Evolutionary conservation across 2,888 invertebrate species (phyloP).

Genomic region (Oscheius sp.): DNA sequence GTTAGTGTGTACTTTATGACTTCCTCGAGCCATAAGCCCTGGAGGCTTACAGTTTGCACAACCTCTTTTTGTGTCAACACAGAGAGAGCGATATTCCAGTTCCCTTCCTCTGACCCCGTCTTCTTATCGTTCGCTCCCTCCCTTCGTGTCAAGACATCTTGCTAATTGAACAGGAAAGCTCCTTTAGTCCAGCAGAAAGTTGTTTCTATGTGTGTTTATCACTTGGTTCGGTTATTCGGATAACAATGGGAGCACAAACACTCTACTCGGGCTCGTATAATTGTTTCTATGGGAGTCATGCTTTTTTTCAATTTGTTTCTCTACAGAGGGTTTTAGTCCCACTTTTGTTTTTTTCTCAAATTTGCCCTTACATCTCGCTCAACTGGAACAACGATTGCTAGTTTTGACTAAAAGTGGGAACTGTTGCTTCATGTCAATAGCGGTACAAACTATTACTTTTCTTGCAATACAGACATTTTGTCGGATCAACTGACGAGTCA

Average conservation of each 20-base stretch:
- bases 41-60: slow-evolving; percentile 23
- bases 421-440: no score
- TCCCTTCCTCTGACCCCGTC: slow-evolving; percentile 6
- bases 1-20: slow-evolving; percentile 14
- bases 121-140: background rate
- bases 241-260: background rate
- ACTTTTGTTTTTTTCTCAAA: no score
- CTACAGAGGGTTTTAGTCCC: no score
- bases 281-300: no score
- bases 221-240: background rate
- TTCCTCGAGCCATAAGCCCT: slow-evolving; percentile 17
- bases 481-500: no score
- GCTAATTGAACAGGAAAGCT: background rate
- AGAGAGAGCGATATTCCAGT: background rate
- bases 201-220: background rate
- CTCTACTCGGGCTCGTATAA: background rate
- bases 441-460: no score
- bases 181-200: background rate
- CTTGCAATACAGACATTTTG: no score
- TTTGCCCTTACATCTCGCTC: no score
- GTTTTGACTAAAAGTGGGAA: no score
- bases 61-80: slow-evolving; percentile 16
- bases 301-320: no score
- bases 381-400: no score
- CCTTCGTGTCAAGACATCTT: background rate